phyloP scores from a whole-genome alignment of 1,140 invertebrate species.

The Papilio aristodemus region DNA sequence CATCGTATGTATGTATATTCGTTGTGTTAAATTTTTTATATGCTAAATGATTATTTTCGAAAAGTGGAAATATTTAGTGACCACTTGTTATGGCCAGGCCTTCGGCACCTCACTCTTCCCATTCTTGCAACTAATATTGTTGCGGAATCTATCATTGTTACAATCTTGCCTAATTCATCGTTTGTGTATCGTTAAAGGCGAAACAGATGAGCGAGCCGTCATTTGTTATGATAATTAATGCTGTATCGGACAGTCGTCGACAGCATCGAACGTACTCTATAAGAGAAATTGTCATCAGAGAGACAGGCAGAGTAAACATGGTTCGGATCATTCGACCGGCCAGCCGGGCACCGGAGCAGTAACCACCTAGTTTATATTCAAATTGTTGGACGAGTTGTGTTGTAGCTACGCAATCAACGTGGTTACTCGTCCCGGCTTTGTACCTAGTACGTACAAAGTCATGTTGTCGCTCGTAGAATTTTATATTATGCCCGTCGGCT shows the following conservation, averaged over 20 bases:
- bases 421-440: constrained; percentile 30
- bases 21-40: too few species aligned
- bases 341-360: constrained; percentile 5
- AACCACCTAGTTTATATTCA: constrained; percentile 60
- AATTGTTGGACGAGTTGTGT: constrained; percentile 49
- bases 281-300: constrained; percentile 22
- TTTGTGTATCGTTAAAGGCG: not conserved
- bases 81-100: too few species aligned
- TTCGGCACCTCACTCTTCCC: too few species aligned
- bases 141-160: too few species aligned
- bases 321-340: constrained; percentile 42
- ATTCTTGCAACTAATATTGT: too few species aligned
- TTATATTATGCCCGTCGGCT: constrained; percentile 25
- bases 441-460: constrained; percentile 31
- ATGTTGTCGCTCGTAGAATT: constrained; percentile 29
- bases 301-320: constrained; percentile 41
- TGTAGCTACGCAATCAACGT: constrained; percentile 44
- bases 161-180: not conserved
- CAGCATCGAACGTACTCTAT: not conserved
- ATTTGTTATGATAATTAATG: constrained; percentile 24
- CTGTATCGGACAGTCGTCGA: constrained; percentile 17
- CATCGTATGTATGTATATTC: too few species aligned
- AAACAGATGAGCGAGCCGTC: constrained; percentile 1
- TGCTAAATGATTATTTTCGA: too few species aligned
- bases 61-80: too few species aligned